Evolutionary conservation across 2,113 vertebrate genomes (phyloP).

Genomic region (Siniperca chuatsi): DNA sequence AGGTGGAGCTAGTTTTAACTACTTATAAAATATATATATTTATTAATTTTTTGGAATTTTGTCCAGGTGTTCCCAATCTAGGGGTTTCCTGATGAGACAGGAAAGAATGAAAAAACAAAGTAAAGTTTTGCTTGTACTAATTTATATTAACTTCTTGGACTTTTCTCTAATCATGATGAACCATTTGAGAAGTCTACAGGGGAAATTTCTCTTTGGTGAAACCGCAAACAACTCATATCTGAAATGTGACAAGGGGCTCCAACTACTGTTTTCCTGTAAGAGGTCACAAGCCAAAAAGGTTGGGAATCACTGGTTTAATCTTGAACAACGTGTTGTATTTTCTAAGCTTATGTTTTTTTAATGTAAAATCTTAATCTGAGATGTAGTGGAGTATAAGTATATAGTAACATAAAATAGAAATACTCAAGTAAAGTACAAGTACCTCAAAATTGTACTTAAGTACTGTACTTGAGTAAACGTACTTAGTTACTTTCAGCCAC

Average conservation of each 20-base stretch:
- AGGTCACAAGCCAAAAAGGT: no score
- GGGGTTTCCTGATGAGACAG: neutral
- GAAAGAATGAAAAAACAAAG: neutral
- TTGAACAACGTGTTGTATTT: no score
- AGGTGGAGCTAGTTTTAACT: neutral
- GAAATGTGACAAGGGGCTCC: no score
- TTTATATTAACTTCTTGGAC: neutral
- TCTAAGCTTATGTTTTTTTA: neutral
- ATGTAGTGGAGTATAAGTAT: neutral
- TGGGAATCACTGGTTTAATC: no score
- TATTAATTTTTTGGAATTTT: neutral
- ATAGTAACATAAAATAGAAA: no score
- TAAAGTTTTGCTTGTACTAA: neutral
- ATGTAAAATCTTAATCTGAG: neutral
- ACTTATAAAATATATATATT: neutral
- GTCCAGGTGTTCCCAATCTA: neutral
- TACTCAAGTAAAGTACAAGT: no score
- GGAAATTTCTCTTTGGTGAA: neutral
- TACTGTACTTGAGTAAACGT: neutral
- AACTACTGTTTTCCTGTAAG: no score
- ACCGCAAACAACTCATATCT: no score
- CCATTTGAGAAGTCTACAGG: neutral
- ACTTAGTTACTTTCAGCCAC: neutral
- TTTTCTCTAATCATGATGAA: neutral
- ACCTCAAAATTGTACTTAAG: no score